phyloP scores from a whole-genome alignment of 2,888 invertebrate species.

The Aricia artaxerxes region DNA sequence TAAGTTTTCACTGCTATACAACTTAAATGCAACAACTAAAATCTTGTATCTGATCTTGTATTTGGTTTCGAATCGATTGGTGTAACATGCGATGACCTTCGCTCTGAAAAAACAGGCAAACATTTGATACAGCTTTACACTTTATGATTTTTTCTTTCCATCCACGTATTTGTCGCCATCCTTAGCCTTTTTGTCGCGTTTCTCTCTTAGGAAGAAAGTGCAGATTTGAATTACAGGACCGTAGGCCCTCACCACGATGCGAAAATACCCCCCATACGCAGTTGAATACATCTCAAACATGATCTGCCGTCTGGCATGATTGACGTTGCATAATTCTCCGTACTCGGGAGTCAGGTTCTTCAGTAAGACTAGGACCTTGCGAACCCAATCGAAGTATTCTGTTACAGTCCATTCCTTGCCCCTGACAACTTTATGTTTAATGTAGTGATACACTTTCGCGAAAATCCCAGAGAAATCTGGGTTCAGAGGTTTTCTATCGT shows the following conservation, averaged over 20 bases:
- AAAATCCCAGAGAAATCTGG: not conserved
- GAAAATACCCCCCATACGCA: not conserved
- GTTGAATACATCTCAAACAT: not conserved
- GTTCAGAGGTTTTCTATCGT: not conserved
- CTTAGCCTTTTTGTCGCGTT: not conserved
- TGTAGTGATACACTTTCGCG: not conserved
- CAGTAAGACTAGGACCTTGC: not conserved
- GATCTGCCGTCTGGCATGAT: not conserved
- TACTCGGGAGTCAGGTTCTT: not conserved
- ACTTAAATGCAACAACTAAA: too few species aligned
- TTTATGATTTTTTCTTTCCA: constrained; percentile 12
- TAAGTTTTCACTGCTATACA: too few species aligned
- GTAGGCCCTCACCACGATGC: not conserved
- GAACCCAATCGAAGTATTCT: not conserved
- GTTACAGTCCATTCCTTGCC: not conserved
- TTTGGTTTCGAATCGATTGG: too few species aligned
- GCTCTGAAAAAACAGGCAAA: too few species aligned
- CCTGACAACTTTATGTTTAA: not conserved
- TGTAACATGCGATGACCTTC: too few species aligned
- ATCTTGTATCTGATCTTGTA: too few species aligned
- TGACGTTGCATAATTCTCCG: not conserved
- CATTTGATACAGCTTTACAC: not conserved
- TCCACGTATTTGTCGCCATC: constrained; percentile 2
- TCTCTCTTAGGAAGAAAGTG: not conserved
- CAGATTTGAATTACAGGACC: not conserved